Evolutionary conservation across 2,797 vertebrate species (phyloP), one percentile per base, ranked within the genome.

Genomic region (Neopelma chrysocephalum): DNA sequence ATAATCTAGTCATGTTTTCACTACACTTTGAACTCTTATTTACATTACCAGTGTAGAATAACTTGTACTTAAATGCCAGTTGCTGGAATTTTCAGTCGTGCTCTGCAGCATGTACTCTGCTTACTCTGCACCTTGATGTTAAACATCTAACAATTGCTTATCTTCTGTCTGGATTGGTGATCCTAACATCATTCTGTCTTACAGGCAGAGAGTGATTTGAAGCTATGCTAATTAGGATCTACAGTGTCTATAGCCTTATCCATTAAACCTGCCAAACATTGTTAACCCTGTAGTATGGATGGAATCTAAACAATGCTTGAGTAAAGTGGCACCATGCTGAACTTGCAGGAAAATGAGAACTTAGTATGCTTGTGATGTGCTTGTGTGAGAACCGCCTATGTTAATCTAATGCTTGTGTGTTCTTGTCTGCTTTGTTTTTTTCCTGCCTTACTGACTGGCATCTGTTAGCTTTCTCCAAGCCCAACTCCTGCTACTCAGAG

Each of bases 401-500:
- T 53, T 93, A 88, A 27, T 91, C 96, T 97, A 97, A 97, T 50
- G 80, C 96, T 92, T 89, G 38, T 93, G 86, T 97, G 16, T 95
- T 94, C 92, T 93, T 96, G 47, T 97, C 83, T 97, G 95, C 95
- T 98, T 96, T 96, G 95, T 92, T 96, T 97, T 27, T 94, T 85
- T 80, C 96, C 96, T 98, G 93, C 96, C 90, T 78, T 97, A 82
- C 94, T 96, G 95, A 45, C 93, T 97, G 96, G 57, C 32, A 1
- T 93, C 82, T 92, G 47, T 88, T 97, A 99, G 99, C 97, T 99
- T 94, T 99, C 99, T 98, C 98, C 99, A 97, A 99, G 98, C 97
- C 98, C 98, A 98, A 98, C 98, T 96, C 98, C 98, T 97, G 98
- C 98, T 96, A 98, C 97, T 98, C 99, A 99, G 98, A 99, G 99